Evolutionary conservation across 2,797 vertebrate species (phyloP), one percentile per base, ranked within the genome.

Genomic region (Muscicapa striata): DNA sequence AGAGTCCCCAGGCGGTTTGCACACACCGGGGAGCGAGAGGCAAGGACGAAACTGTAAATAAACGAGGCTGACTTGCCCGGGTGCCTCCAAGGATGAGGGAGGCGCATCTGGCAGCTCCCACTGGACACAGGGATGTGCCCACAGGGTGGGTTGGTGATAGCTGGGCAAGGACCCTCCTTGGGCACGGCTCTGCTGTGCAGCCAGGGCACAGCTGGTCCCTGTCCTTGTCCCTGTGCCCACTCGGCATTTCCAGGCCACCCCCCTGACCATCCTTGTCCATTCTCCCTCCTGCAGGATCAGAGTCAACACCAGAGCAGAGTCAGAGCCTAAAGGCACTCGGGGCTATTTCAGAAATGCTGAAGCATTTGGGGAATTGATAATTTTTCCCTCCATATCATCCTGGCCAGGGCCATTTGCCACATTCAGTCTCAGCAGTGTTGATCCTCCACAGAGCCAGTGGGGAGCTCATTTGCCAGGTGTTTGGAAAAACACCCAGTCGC

Each of bases 391-490:
- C 67, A 4, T 29, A 2, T 22, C 59, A 13, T 4, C 90, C 43
- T 6, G 38, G 61, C 64, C 90, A 17, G 62, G 79, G 73, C 69
- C 16, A 5, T 38, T 51, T 75, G 58, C 80, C 66, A 61, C 78
- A n/a, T 19, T 64, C 58, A 4, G 29, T 5, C 76, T 54, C 73
- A 48, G 34, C 79, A 34, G 52, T 1, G 7, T 21, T 24, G 34
- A 49, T 41, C 79, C 88, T 91, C 78, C 80, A 72, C 86, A 2
- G 2, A 4, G 40, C 16, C 93, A 17, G 66, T 2, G 22, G 64
- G 88, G 92, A 87, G 79, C 41, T 67, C n/a, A 64, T 79, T 45
- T 82, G 72, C 59, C 94, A 87, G 85, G 72, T 83, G 85, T 57
- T 23, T 1, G 68, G 48, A 61, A 64, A 36, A 91, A 36, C 76